Evolutionary conservation across 2,113 vertebrate genomes (phyloP), one percentile per base, ranked within the genome.

Genomic region (Corydoras sp.): DNA sequence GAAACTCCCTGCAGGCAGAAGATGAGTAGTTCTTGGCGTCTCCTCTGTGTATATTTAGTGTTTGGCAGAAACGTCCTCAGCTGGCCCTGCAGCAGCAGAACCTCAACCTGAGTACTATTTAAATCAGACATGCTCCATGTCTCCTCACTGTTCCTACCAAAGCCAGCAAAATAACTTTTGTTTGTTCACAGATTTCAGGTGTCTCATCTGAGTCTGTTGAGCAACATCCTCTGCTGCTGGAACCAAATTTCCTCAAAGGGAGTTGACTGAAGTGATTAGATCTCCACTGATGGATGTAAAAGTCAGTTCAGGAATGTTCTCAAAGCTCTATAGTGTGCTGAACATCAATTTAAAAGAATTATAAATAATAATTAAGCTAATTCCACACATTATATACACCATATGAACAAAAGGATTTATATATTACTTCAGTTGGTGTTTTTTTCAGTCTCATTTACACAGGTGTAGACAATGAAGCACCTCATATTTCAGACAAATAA

Each of bases 201-300:
- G 35, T 43, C 35, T 43, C 35, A 43, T 43, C 35, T 43, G 35
- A 43, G 35, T 43, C 35, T 43, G 7, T 43, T 43, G 35, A 43
- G 35, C 35, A 43, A 43, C 35, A 43, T 8, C 58, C 62, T 12
- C 55, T 65, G 60, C 62, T 51, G 54, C 24, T 61, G 63, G 11
- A n/a, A 13, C 35, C 7, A 49, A 15, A 63, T 50, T 53, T 35
- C 49, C 50, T 73, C 68, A 8, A 55, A 14, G 65, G 66, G 79
- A 59, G 59, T 62, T 78, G 72, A 76, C 64, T 75, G 48, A 74
- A 55, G 61, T 61, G 18, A 58, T 32, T 29, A 69, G 72, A 69
- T 69, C 53, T 13, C 35, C 18, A 10, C 29, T 68, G 56, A 69
- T 64, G 11, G 54, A 75, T 49, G 51, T 54, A 53, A 43, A 43